A percentile compares a stretch with the other conserved stretches of the same genome.
phyloP scores from a whole-genome alignment of 2,888 invertebrate species.

The Gymnosoma rotundatum region DNA sequence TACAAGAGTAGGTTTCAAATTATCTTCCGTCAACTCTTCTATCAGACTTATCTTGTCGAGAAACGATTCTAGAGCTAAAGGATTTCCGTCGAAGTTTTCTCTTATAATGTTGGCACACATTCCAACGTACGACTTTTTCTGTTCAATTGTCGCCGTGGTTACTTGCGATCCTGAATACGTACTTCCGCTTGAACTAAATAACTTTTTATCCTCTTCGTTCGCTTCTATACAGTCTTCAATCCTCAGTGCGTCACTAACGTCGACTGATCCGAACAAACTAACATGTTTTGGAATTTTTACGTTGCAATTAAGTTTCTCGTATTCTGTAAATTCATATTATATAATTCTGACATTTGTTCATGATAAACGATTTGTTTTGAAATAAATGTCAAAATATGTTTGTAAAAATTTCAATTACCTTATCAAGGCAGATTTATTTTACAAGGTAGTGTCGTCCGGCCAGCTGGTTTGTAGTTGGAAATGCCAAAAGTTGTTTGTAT shows the following conservation, averaged over 20 bases:
- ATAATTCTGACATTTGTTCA: background rate
- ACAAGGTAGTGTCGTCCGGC: no score
- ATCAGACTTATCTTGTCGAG: background rate
- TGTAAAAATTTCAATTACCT: no score
- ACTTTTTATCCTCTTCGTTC: background rate
- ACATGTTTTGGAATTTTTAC: background rate
- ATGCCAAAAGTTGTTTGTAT: no score
- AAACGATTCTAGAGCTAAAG: background rate
- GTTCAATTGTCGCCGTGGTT: background rate
- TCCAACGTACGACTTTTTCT: background rate
- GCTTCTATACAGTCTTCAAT: background rate
- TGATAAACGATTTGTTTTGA: no score
- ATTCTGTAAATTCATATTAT: background rate
- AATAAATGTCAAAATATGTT: no score
- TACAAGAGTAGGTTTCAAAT: background rate
- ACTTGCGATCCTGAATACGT: background rate
- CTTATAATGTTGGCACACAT: conserved; percentile 3
- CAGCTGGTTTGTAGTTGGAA: no score
- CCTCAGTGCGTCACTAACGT: background rate
- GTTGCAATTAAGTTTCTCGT: background rate
- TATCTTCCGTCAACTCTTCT: background rate
- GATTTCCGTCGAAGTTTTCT: background rate
- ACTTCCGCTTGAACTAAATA: background rate
- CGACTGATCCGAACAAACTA: background rate
- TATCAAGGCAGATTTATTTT: no score